Evolutionary conservation across 2,113 vertebrate genomes (phyloP).

Genomic region (Cavia porcellus): DNA sequence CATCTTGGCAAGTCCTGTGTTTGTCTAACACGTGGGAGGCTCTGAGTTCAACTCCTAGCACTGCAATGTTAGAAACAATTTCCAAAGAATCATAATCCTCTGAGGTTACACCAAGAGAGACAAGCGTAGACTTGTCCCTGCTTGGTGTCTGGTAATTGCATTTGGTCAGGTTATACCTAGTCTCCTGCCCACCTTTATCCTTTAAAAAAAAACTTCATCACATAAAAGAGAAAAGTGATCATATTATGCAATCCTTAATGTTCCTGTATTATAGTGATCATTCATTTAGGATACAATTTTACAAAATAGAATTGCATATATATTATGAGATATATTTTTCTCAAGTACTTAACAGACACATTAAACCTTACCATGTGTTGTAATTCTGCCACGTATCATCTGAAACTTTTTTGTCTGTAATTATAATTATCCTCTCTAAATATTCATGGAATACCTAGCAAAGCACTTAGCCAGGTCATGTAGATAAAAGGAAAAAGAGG

Average conservation of each 20-base stretch:
- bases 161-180: neutral
- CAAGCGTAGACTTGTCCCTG: neutral
- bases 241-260: neutral
- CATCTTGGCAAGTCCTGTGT: neutral
- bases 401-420: neutral
- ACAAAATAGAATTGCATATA: neutral
- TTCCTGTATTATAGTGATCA: neutral
- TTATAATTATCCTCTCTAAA: neutral
- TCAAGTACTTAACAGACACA: neutral
- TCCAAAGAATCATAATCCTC: neutral
- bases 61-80: neutral
- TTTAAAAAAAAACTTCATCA: neutral
- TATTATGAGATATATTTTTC: neutral
- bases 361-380: neutral
- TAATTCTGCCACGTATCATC: neutral
- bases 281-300: conserved; percentile 4
- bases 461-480: neutral
- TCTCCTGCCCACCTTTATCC: neutral
- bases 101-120: neutral
- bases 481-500: neutral
- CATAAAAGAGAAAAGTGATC: neutral
- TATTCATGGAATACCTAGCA: neutral
- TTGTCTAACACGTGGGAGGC: neutral
- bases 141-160: neutral
- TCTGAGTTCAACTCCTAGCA: neutral